A percentile compares a stretch with the other conserved stretches of the same genome.
phyloP scores from a whole-genome alignment of 2,888 invertebrate species.

The Acrobasis suavella region DNA sequence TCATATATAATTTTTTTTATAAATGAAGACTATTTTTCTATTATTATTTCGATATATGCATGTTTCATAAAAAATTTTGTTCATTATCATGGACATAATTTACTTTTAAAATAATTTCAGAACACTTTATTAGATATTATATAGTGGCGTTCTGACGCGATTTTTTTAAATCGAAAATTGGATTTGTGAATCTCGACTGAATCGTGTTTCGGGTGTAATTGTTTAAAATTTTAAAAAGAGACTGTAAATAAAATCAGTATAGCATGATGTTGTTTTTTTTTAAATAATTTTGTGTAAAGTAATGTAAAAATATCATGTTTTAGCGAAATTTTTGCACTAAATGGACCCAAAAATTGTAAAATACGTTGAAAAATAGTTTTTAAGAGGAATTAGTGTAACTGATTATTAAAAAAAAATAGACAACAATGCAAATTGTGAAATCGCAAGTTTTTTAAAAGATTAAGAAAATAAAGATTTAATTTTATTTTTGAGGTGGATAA shows the following conservation, averaged over 20 bases:
- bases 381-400: conserved; percentile 54
- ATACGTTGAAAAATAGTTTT: conserved; percentile 57
- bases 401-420: conserved; percentile 50
- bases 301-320: conserved; percentile 42
- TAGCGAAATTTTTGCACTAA: conserved; percentile 55
- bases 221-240: conserved; percentile 30
- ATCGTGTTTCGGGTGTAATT: conserved; percentile 36
- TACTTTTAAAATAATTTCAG: too few species aligned
- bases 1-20: too few species aligned
- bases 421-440: conserved; percentile 45
- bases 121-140: too few species aligned
- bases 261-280: conserved; percentile 43
- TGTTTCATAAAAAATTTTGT: too few species aligned
- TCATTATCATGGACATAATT: too few species aligned
- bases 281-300: conserved; percentile 36
- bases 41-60: too few species aligned
- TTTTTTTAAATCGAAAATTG: neutral
- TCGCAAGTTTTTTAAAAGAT: conserved; percentile 39
- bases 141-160: too few species aligned
- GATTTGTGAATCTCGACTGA: conserved; percentile 61
- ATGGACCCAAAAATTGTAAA: conserved; percentile 73
- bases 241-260: conserved; percentile 70
- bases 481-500: conserved; percentile 35
- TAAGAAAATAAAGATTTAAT: conserved; percentile 34
- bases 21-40: too few species aligned